Base-by-base conservation (phyloP, 2,888 invertebrate genomes). In the Globia sparganii region DNA sequence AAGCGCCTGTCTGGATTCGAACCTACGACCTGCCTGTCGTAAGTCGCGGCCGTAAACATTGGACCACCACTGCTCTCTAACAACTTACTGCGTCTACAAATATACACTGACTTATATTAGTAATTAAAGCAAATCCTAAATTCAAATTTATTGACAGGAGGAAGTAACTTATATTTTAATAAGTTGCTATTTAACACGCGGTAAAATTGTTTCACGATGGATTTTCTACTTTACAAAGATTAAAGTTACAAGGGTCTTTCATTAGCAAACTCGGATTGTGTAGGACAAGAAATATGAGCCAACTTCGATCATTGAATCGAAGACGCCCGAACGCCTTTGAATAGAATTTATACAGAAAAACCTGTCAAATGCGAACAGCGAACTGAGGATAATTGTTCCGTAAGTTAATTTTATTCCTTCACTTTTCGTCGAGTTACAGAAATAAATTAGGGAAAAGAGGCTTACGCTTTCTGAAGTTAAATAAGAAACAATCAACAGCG, bases 191-290 rank as follows among this genome's bases (percentile, higher is more conserved):
- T 81, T 86, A 81, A 80, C 75, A 53, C 72, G 85, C 72, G 78
- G 78, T 80, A 79, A 87, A 92, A 93, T 92, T 92, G 91, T 93
- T 93, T 91, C 90, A 90, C 89, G 91, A 91, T 91, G 91, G 92
- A 92, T 93, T 93, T 93, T 90, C 91, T 89, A 91, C 92, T 91
- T 92, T 91, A 91, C 91, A 91, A 91, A 93, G 93, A 92, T 93
- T 93, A 91, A 93, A 92, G 92, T 94, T 92, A 92, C 92, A 93
- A 93, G 91, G 92, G 91, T 91, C 92, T 93, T 94, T 94, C 94
- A 94, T 94, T 94, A 94, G 90, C 91, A 92, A 94, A 94, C 93
- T 94, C 93, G 92, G 92, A 93, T 93, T 92, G 90, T 91, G 91
- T 91, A 91, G 92, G 90, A 91, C 91, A 93, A 94, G 94, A 94